These are phyloP conservation scores for Drosophila fuyamai DNA, from an alignment of 1,140 invertebrate species.

Conservation along the genomic window DNA sequence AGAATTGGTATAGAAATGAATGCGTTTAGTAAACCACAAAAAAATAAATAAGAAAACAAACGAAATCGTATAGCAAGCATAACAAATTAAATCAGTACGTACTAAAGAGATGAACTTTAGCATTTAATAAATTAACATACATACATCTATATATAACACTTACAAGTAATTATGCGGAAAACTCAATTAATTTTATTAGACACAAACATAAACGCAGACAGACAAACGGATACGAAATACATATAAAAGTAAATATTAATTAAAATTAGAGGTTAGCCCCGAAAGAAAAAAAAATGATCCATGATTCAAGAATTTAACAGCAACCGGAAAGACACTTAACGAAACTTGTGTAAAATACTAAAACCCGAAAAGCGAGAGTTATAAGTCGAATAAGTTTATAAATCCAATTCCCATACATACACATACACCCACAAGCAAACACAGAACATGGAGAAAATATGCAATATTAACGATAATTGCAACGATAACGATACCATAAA, in stretches of 20 bases:
- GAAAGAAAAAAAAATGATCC: slow-evolving; percentile 25
- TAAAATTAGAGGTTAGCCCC: slow-evolving; percentile 47
- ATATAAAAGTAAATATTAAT: slow-evolving; percentile 46
- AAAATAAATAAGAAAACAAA: slow-evolving; percentile 34
- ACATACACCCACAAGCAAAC: slow-evolving; percentile 1
- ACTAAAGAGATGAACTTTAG: slow-evolving; percentile 57
- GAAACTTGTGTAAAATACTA: slow-evolving; percentile 51
- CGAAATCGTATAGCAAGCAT: slow-evolving; percentile 46
- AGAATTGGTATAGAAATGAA: slow-evolving; percentile 25
- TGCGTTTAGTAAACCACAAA: slow-evolving; percentile 12
- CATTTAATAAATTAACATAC: slow-evolving; percentile 70
- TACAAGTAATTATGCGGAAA: slow-evolving; percentile 49
- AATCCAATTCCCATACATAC: slow-evolving; percentile 2
- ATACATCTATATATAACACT: slow-evolving; percentile 55
- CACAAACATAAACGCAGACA: slow-evolving; percentile 15
- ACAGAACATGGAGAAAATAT: slow-evolving; percentile 1
- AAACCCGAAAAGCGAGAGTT: slow-evolving; percentile 32
- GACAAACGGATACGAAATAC: slow-evolving; percentile 42
- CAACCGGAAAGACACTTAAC: slow-evolving; percentile 46
- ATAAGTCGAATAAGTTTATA: slow-evolving; percentile 38
- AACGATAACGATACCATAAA: slow-evolving; percentile 14
- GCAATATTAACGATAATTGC: slow-evolving; percentile 14
- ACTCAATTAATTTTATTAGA: slow-evolving; percentile 57
- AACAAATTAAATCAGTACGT: slow-evolving; percentile 63
- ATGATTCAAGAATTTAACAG: slow-evolving; percentile 48